These are phyloP conservation scores for Scolopax bukidnonensis DNA, from an alignment of 2,797 vertebrate species.

Conservation along the genomic window DNA sequence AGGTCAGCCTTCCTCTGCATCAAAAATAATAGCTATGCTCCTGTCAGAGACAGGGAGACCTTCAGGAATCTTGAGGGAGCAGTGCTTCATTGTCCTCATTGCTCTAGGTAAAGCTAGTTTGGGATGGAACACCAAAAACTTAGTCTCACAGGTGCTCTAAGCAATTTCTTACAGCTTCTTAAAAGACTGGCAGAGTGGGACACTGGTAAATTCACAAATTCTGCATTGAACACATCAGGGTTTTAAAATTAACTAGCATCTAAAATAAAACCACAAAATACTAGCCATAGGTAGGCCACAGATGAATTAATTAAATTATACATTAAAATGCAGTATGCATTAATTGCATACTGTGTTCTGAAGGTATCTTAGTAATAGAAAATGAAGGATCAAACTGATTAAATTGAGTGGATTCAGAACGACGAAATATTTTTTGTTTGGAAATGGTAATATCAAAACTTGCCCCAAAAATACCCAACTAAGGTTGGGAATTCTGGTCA, in stretches of 20 bases:
- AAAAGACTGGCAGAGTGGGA: background rate
- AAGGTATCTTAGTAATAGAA: background rate
- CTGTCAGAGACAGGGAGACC: background rate
- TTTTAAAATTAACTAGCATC: background rate
- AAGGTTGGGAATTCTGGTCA: background rate
- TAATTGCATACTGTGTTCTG: background rate
- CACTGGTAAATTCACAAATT: background rate
- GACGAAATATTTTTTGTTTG: background rate
- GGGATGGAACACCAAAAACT: background rate
- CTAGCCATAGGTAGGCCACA: background rate
- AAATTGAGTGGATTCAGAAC: background rate
- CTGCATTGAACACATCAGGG: background rate
- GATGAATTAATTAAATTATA: background rate
- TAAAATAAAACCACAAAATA: background rate
- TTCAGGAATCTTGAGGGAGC: background rate
- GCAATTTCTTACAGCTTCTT: background rate
- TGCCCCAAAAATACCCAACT: background rate
- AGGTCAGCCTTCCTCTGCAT: background rate
- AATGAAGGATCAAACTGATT: background rate
- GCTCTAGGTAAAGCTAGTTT: background rate
- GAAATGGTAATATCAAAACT: background rate
- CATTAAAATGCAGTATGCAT: background rate
- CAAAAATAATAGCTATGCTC: background rate
- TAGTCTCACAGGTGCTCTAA: background rate
- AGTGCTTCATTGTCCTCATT: background rate